Conservation (phyloP, 2,113 vertebrate species). For the Rafetus swinhoei region DNA sequence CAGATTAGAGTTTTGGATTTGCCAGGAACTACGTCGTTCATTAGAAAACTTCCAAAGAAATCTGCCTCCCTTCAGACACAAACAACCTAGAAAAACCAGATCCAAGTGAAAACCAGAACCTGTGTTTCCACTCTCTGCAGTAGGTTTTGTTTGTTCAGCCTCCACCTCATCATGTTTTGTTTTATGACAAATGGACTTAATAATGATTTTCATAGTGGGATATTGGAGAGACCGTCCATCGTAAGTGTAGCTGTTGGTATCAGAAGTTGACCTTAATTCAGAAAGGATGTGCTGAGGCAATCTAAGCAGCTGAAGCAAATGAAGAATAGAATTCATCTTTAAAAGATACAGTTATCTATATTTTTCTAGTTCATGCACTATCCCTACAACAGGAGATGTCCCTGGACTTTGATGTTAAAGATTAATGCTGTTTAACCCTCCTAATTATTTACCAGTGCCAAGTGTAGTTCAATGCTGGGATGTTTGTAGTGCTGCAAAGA, state of each 20-base stretch:
- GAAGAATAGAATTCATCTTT: constrained; percentile 43
- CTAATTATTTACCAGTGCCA: constrained; percentile 38
- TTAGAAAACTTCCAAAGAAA: constrained; percentile 53
- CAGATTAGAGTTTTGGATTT: constrained; percentile 23
- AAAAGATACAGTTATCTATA: constrained; percentile 7
- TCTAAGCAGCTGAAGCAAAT: background rate
- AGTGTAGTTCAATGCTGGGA: background rate
- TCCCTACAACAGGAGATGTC: background rate
- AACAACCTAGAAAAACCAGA: background rate
- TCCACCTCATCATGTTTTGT: constrained; percentile 49
- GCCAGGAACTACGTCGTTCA: constrained; percentile 47
- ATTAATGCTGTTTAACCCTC: constrained; percentile 19
- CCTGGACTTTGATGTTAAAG: constrained; percentile 20
- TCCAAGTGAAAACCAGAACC: background rate
- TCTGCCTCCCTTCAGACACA: constrained; percentile 24
- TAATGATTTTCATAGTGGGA: constrained; percentile 41
- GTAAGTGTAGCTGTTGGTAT: constrained; percentile 42
- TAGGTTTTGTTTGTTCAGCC: constrained; percentile 37
- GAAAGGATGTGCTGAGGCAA: constrained; percentile 24
- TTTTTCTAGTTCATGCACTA: constrained; percentile 39
- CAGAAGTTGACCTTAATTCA: constrained; percentile 33
- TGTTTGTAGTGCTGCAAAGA: background rate
- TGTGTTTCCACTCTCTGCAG: constrained; percentile 37
- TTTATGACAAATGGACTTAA: constrained; percentile 63
- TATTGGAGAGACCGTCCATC: constrained; percentile 23